A percentile compares a stretch with the other conserved stretches of the same genome.
These are phyloP conservation scores for Macquaria australasica DNA, from an alignment of 2,113 vertebrate species.

Conservation along the genomic window DNA sequence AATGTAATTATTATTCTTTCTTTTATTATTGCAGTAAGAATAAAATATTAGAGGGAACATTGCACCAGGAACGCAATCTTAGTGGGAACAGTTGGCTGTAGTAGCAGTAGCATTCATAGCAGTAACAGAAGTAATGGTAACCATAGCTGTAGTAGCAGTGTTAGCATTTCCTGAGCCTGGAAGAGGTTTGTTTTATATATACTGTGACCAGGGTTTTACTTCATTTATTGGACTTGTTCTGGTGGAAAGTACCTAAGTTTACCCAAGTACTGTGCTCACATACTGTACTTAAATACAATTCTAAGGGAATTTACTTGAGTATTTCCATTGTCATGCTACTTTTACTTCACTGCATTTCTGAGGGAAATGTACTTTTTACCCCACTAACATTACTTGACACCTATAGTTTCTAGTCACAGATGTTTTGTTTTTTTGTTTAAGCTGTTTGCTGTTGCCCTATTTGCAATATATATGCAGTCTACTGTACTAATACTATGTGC, in stretches of 20 bases:
- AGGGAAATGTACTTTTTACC: background rate
- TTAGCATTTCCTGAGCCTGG: background rate
- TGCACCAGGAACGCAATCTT: background rate
- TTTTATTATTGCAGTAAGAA: background rate
- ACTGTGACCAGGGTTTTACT: background rate
- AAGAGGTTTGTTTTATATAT: background rate
- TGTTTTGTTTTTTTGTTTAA: no score
- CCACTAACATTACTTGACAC: no score
- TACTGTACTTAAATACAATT: background rate
- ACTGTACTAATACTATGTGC: background rate
- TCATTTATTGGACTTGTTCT: background rate
- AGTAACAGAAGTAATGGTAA: background rate
- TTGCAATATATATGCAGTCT: background rate
- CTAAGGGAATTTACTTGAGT: background rate
- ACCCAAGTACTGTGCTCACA: no score
- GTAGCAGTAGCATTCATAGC: background rate
- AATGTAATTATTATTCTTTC: background rate
- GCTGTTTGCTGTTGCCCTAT: background rate
- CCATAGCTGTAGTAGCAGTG: background rate
- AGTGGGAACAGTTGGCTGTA: background rate
- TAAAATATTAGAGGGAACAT: background rate
- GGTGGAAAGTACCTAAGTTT: background rate
- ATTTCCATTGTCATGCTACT: background rate
- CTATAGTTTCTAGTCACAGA: no score
- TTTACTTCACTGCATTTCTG: background rate